Conservation (phyloP, 2,113 vertebrate species). For the Bubo blakistoni region DNA sequence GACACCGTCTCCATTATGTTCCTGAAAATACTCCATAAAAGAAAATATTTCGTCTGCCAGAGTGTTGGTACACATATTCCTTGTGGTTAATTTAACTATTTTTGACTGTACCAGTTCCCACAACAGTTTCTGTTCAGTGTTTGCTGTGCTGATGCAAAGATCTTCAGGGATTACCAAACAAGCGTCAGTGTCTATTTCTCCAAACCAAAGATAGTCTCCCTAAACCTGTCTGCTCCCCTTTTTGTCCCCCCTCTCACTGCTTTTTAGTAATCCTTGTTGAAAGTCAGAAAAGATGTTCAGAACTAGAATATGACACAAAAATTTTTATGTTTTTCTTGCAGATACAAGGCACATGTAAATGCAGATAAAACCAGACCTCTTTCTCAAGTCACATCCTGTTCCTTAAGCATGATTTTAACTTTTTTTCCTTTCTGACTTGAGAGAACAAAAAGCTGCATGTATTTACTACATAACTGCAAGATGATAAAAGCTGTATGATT, state of each 20-base stretch:
- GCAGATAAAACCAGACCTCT: not conserved
- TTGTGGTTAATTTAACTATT: not conserved
- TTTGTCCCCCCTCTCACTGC: not conserved
- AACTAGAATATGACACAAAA: not conserved
- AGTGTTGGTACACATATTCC: not conserved
- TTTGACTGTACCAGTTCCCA: not conserved
- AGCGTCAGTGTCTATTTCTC: not conserved
- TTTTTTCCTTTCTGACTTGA: not conserved
- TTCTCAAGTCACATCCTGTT: not conserved
- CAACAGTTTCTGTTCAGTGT: not conserved
- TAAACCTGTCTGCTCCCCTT: not conserved
- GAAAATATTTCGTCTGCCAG: not conserved
- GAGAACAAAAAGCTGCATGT: not conserved
- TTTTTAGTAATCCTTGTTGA: not conserved
- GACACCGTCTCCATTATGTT: not conserved
- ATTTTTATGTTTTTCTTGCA: not conserved
- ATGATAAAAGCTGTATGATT: not conserved
- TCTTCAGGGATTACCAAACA: not conserved
- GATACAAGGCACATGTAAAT: not conserved
- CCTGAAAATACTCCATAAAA: not conserved
- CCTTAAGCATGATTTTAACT: not conserved
- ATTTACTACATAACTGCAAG: not conserved
- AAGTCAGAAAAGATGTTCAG: not conserved
- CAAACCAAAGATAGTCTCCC: not conserved
- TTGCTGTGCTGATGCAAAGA: not conserved